Conservation (phyloP, 1,140 invertebrate species). For the Contarinia nasturtii region DNA sequence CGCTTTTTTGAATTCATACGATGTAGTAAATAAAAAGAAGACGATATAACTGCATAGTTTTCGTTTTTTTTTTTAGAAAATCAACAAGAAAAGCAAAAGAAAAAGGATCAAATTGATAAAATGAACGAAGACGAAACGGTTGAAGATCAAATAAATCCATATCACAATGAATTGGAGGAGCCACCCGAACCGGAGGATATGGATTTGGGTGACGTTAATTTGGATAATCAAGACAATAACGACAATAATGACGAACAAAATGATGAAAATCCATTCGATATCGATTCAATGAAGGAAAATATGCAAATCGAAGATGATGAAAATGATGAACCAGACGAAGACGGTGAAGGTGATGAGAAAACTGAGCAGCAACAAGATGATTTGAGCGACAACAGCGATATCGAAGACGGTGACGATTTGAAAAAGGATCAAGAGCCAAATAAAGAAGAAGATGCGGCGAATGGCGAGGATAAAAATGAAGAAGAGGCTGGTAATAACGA, state of each 20-base stretch:
- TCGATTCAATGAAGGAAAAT: slow-evolving; percentile 51
- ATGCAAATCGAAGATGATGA: slow-evolving; percentile 24
- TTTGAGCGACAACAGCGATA: slow-evolving; percentile 3
- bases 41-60: too few species aligned
- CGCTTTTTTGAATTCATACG: too few species aligned
- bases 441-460: slow-evolving; percentile 26
- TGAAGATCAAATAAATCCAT: slow-evolving; percentile 71
- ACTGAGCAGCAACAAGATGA: slow-evolving; percentile 17
- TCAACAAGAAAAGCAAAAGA: slow-evolving; percentile 30
- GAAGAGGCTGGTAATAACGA: slow-evolving; percentile 23
- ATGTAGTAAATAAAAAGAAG: slow-evolving; percentile 6
- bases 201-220: slow-evolving; percentile 48
- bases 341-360: slow-evolving; percentile 22
- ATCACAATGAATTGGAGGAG: slow-evolving; percentile 58
- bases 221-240: slow-evolving; percentile 53
- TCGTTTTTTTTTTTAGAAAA: slow-evolving; percentile 3
- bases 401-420: slow-evolving; percentile 16
- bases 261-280: slow-evolving; percentile 65
- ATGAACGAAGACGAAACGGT: slow-evolving; percentile 57
- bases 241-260: slow-evolving; percentile 33
- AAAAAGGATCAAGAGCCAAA: slow-evolving; percentile 24
- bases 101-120: slow-evolving; percentile 55
- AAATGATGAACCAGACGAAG: slow-evolving; percentile 17
- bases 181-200: slow-evolving; percentile 62
- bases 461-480: slow-evolving; percentile 26